phyloP scores from a whole-genome alignment of 1,140 invertebrate species.

The Drosophila pallidifrons region DNA sequence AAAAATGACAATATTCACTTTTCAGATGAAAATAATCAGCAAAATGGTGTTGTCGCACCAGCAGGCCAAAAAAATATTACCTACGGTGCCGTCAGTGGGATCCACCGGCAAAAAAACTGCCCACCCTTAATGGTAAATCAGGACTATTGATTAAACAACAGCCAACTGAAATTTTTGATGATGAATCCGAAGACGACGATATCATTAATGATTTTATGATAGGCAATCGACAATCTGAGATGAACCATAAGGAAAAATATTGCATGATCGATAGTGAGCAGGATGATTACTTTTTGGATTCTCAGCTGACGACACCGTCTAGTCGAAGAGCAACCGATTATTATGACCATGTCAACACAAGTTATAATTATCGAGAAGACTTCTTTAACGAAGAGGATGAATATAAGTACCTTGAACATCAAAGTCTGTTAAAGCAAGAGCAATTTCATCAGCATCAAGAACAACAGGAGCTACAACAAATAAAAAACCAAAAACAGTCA shows the following conservation, averaged over 20 bases:
- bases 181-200: conserved; percentile 60
- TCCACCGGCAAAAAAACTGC: conserved; percentile 82
- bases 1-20: conserved; percentile 24
- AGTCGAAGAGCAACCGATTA: conserved; percentile 76
- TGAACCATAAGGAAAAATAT: conserved; percentile 58
- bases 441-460: conserved; percentile 19
- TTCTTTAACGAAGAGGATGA: conserved; percentile 85
- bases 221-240: conserved; percentile 2
- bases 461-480: conserved; percentile 38
- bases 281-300: conserved; percentile 77
- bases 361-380: conserved; percentile 84
- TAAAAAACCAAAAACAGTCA: conserved; percentile 49
- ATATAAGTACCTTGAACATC: conserved; percentile 81
- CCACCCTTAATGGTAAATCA: conserved; percentile 81
- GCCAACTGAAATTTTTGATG: conserved; percentile 80
- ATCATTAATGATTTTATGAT: conserved; percentile 39
- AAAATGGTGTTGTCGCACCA: neutral
- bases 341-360: conserved; percentile 74
- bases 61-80: conserved; percentile 51
- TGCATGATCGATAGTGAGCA: conserved; percentile 75
- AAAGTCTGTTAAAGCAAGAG: conserved; percentile 73
- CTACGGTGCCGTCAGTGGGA: conserved; percentile 66
- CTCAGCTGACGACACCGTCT: conserved; percentile 83
- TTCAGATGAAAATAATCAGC: conserved; percentile 55
- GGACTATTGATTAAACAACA: conserved; percentile 75